Evolutionary conservation across 2,888 invertebrate genomes (phyloP).

Genomic region (Lepidochitona cinerea): DNA sequence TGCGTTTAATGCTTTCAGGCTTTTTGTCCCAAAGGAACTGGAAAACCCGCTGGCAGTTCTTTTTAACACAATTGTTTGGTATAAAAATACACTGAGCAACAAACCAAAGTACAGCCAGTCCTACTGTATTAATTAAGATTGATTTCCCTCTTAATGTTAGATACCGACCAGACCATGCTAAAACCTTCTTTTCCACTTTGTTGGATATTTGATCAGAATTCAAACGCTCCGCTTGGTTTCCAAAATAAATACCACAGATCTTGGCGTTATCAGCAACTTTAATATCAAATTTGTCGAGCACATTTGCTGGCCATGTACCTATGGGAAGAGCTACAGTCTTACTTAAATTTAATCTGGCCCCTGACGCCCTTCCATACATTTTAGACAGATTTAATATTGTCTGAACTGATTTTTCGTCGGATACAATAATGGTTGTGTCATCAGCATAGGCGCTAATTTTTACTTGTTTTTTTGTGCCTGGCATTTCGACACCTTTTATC

Average conservation of each 20-base stretch:
- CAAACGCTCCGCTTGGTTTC: neutral
- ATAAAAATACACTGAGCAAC: neutral
- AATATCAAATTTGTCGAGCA: neutral
- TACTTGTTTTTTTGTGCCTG: constrained; percentile 1
- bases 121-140: neutral
- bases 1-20: neutral
- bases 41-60: neutral
- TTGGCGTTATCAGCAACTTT: neutral
- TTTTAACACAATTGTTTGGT: neutral
- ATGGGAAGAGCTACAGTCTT: constrained; percentile 29
- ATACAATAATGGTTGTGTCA: constrained; percentile 12
- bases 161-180: neutral
- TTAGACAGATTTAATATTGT: neutral
- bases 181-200: neutral
- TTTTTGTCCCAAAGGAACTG: neutral
- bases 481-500: constrained; percentile 20
- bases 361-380: constrained; percentile 16
- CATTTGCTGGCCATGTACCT: constrained; percentile 26
- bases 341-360: constrained; percentile 27
- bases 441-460: constrained; percentile 20
- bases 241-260: neutral
- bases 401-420: constrained; percentile 6
- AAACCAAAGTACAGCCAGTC: neutral
- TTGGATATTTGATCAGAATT: neutral
- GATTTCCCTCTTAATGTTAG: neutral